A percentile compares a stretch with the other conserved stretches of the same genome.
These are phyloP conservation scores for Adela reaumurella DNA, from an alignment of 2,888 invertebrate species.

Conservation along the genomic window DNA sequence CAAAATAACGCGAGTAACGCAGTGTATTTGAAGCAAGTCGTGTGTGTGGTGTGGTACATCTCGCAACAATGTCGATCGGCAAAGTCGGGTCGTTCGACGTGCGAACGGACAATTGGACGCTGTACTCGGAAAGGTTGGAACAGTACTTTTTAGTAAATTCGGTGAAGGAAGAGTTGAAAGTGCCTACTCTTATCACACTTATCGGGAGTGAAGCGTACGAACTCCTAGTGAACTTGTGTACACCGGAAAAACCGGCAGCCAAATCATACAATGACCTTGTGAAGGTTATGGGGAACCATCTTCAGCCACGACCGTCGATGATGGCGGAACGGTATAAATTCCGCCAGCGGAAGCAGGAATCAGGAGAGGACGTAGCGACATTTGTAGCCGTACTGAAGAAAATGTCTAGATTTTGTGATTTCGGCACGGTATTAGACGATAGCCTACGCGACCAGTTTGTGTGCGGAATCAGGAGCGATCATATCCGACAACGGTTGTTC, in stretches of 20 bases:
- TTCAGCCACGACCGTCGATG: slow-evolving; percentile 9
- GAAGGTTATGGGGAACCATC: slow-evolving; percentile 7
- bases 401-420: slow-evolving; percentile 9
- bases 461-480: slow-evolving; percentile 1
- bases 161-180: not conserved
- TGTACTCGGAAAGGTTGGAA: slow-evolving; percentile 8
- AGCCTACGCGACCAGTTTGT: slow-evolving; percentile 4
- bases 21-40: no score
- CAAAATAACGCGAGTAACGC: no score
- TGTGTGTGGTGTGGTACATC: slow-evolving; percentile 1
- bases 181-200: slow-evolving; percentile 10
- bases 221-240: slow-evolving; percentile 11
- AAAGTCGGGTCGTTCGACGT: slow-evolving; percentile 8
- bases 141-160: slow-evolving; percentile 2
- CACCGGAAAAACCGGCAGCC: slow-evolving; percentile 10
- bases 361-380: slow-evolving; percentile 5
- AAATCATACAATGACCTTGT: slow-evolving; percentile 6
- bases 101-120: slow-evolving; percentile 5
- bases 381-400: slow-evolving; percentile 11
- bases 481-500: slow-evolving; percentile 3
- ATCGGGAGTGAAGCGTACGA: slow-evolving; percentile 11
- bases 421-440: slow-evolving; percentile 3
- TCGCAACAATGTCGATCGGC: slow-evolving; percentile 10
- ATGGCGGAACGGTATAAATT: slow-evolving; percentile 13
- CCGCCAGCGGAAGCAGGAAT: slow-evolving; percentile 8